These are phyloP conservation scores for Atrichornis clamosus DNA, from an alignment of 2,113 vertebrate genomes.

Conservation along the genomic window DNA sequence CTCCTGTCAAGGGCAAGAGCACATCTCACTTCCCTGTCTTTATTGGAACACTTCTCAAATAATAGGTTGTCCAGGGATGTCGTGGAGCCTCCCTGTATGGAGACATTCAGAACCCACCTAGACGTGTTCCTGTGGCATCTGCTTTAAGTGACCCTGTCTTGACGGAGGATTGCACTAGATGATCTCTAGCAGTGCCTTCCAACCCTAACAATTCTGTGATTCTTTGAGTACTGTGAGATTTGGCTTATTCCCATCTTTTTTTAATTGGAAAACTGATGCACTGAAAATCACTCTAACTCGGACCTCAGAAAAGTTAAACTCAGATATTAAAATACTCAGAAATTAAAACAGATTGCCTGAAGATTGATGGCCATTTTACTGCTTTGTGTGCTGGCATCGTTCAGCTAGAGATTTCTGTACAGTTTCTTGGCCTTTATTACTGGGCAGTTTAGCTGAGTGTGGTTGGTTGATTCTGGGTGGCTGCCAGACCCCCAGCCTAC, in stretches of 20 bases:
- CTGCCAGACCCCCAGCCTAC: not conserved
- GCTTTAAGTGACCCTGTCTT: no score
- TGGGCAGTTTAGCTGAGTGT: not conserved
- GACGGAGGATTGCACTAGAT: not conserved
- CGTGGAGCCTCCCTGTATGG: not conserved
- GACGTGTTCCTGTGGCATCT: not conserved
- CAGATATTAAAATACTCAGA: not conserved
- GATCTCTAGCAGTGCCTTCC: not conserved
- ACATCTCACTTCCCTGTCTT: not conserved
- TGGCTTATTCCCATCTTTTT: not conserved
- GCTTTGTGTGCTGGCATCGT: not conserved
- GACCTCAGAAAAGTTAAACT: not conserved
- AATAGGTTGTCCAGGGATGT: not conserved
- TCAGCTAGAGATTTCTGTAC: not conserved
- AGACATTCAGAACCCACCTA: not conserved
- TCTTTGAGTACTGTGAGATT: not conserved
- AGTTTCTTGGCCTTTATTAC: not conserved
- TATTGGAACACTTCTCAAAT: not conserved
- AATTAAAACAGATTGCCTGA: not conserved
- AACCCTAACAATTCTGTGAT: not conserved
- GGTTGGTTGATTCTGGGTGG: not conserved
- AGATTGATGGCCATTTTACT: not conserved
- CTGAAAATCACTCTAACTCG: not conserved
- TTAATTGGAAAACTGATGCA: not conserved
- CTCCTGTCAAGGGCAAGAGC: not conserved